Percentiles rank a stretch among this genome's conserved stretches.
Conservation (phyloP, 2,113 vertebrate genomes). For the Gobiocypris rarus region DNA sequence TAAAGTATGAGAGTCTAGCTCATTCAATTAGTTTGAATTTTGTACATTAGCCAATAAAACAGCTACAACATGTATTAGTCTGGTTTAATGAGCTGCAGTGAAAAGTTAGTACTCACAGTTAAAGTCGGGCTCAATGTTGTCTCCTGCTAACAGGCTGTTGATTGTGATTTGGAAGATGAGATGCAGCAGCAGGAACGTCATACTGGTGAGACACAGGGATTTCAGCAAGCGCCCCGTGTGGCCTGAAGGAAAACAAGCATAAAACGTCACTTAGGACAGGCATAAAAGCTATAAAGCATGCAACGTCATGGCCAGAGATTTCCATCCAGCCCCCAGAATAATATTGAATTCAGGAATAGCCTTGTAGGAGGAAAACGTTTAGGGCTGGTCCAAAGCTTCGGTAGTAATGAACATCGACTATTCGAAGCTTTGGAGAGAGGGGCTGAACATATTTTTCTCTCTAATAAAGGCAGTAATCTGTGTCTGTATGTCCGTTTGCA, state of each 20-base stretch:
- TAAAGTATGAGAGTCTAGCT: neutral
- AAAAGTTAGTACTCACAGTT: constrained; percentile 83
- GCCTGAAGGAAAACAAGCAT: constrained; percentile 72
- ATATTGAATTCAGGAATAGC: too few relatives aligned
- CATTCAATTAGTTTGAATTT: neutral
- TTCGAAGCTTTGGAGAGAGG: too few relatives aligned
- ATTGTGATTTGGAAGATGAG: constrained; percentile 88
- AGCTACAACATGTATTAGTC: neutral
- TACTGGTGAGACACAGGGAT: constrained; percentile 86
- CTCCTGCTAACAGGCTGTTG: constrained; percentile 83
- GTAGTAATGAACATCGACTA: too few relatives aligned
- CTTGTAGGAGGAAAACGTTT: too few relatives aligned
- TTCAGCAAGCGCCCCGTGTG: constrained; percentile 86
- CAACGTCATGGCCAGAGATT: too few relatives aligned
- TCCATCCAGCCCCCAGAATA: too few relatives aligned
- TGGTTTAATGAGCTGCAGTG: neutral
- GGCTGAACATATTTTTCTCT: too few relatives aligned
- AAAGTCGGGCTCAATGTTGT: constrained; percentile 79
- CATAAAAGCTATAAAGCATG: neutral
- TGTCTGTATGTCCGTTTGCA: too few relatives aligned
- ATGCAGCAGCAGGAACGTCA: constrained; percentile 89
- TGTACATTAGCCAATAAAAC: neutral
- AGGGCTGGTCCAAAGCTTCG: too few relatives aligned
- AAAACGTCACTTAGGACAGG: neutral
- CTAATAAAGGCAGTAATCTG: too few relatives aligned